phyloP scores from a whole-genome alignment of 2,113 vertebrate genomes.

The Montifringilla adamsi region DNA sequence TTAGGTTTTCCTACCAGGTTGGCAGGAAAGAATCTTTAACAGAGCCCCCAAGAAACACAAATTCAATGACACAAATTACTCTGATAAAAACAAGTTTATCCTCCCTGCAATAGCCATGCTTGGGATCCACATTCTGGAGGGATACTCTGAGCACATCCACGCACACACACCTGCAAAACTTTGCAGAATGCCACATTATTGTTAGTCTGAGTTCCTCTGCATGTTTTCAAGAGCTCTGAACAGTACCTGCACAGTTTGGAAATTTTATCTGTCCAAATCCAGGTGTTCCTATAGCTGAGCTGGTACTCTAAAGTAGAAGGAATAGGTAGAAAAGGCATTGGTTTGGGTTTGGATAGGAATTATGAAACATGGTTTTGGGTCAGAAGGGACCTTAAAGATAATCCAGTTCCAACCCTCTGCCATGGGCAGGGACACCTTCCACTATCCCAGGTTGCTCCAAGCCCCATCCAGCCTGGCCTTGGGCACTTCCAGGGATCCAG shows the following conservation, averaged over 20 bases:
- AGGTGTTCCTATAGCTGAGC: not conserved
- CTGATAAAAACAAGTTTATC: not conserved
- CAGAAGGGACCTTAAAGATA: fast-evolving
- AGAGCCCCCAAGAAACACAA: not conserved
- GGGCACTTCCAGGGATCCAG: not conserved
- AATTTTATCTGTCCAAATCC: not conserved
- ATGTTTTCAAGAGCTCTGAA: not conserved
- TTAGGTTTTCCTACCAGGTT: not conserved
- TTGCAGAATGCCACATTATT: not conserved
- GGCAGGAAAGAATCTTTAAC: not conserved
- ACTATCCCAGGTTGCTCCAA: fast-evolving
- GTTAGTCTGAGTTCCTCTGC: not conserved
- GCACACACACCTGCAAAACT: not conserved
- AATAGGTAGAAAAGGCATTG: not conserved
- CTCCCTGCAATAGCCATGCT: not conserved
- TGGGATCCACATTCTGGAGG: no score
- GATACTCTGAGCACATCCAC: not conserved
- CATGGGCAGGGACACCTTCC: not conserved
- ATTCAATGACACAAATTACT: not conserved
- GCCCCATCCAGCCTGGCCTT: not conserved
- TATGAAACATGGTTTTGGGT: not conserved
- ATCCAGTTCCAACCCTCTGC: not conserved
- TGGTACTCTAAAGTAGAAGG: not conserved
- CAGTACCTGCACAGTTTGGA: not conserved
- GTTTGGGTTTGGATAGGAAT: not conserved